Conservation (phyloP, 2,888 invertebrate species). For the Hanleya hanleyi region DNA sequence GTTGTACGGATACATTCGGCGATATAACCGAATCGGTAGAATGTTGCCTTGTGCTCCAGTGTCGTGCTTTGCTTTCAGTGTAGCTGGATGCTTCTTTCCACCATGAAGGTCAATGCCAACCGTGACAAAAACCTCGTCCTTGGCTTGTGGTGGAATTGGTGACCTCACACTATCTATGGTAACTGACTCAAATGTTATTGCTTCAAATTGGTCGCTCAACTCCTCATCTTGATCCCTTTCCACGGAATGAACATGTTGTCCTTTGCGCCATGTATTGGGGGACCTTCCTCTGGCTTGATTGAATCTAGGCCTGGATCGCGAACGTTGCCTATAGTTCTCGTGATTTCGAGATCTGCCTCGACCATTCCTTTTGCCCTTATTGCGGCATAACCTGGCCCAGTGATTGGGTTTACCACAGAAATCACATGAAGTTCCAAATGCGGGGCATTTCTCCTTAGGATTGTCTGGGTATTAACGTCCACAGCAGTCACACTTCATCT, state of each 20-base stretch:
- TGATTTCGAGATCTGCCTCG: background rate
- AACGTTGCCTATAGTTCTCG: background rate
- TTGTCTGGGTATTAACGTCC: background rate
- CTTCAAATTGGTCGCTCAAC: too few species aligned
- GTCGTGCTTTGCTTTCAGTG: slow-evolving; percentile 1
- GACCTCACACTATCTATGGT: too few species aligned
- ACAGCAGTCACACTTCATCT: background rate
- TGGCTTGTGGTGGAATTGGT: background rate
- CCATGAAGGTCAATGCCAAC: background rate
- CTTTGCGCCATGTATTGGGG: too few species aligned
- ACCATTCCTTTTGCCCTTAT: background rate
- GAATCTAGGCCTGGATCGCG: background rate
- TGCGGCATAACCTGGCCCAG: background rate
- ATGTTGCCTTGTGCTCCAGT: slow-evolving; percentile 17
- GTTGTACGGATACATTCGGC: background rate
- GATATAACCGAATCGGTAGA: background rate
- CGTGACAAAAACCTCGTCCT: background rate
- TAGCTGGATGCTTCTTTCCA: background rate
- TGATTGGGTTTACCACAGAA: background rate
- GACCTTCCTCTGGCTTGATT: background rate
- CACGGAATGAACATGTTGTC: too few species aligned
- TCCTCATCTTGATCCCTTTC: too few species aligned
- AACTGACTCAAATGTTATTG: too few species aligned
- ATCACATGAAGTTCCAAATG: background rate
- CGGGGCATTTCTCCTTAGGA: background rate